Conservation (phyloP, 2,888 invertebrate genomes). For the Pammene aurita region DNA sequence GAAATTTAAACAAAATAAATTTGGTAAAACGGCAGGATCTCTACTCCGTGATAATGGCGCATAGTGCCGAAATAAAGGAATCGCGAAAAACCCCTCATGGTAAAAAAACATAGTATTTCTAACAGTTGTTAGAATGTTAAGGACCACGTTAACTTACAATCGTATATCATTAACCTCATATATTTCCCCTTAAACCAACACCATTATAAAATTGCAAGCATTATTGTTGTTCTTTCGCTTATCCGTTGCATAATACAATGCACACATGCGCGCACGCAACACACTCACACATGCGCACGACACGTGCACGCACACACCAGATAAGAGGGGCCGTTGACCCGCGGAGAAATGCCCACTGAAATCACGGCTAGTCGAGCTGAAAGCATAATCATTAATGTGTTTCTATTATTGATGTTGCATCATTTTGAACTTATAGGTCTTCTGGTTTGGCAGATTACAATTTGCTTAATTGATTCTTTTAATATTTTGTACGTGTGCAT, state of each 20-base stretch:
- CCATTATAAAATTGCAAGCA: conserved; percentile 1
- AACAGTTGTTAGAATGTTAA: too few relatives aligned
- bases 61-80: too few relatives aligned
- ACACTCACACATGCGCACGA: conserved; percentile 58
- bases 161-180: too few relatives aligned
- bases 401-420: conserved; percentile 10
- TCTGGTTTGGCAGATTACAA: background rate
- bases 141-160: too few relatives aligned
- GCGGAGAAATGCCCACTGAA: conserved; percentile 76
- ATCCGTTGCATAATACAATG: conserved; percentile 60
- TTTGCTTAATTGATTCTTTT: background rate
- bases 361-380: conserved; percentile 59
- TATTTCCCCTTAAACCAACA: too few relatives aligned
- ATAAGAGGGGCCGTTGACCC: conserved; percentile 77
- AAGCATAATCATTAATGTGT: conserved; percentile 33
- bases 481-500: too few relatives aligned
- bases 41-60: too few relatives aligned
- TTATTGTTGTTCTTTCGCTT: conserved; percentile 45
- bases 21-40: too few relatives aligned
- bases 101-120: too few relatives aligned
- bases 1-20: too few relatives aligned
- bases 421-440: background rate
- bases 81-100: too few relatives aligned
- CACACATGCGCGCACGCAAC: conserved; percentile 52
- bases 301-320: conserved; percentile 53